phyloP scores from a whole-genome alignment of 2,113 vertebrate species.

The Chrysochloris asiatica region DNA sequence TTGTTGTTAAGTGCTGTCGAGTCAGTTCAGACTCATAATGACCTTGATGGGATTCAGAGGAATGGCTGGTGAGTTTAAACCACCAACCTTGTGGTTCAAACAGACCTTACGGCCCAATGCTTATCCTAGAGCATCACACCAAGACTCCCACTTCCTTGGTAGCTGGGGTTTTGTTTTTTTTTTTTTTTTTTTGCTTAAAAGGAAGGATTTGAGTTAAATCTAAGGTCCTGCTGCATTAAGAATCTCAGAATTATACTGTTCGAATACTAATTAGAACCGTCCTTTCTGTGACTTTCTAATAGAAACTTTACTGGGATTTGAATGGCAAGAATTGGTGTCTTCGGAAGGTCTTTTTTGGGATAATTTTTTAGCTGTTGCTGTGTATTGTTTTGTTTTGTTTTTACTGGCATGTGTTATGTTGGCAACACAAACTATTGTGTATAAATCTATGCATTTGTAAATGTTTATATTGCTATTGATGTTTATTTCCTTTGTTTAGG shows the following conservation, averaged over 20 bases:
- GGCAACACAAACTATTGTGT: constrained; percentile 40
- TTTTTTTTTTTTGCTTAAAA: background rate
- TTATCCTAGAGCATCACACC: too few species aligned
- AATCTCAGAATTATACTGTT: background rate
- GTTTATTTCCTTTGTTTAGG: background rate
- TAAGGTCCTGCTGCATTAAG: background rate
- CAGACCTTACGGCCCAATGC: too few species aligned
- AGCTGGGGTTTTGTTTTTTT: too few species aligned
- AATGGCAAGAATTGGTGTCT: background rate
- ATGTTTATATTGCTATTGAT: constrained; percentile 39
- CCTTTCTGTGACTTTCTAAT: background rate
- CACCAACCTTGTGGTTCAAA: too few species aligned
- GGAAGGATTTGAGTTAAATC: background rate
- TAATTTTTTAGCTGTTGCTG: constrained; percentile 7
- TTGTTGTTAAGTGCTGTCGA: too few species aligned
- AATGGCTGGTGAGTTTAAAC: too few species aligned
- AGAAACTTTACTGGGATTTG: background rate
- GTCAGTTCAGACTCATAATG: too few species aligned
- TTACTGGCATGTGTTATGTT: constrained; percentile 38
- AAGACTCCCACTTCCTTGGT: too few species aligned
- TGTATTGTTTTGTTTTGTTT: constrained; percentile 52
- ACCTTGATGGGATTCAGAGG: too few species aligned
- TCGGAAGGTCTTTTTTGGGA: background rate
- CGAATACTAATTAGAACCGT: background rate
- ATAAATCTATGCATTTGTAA: constrained; percentile 44